Evolutionary conservation across 1,140 invertebrate genomes (phyloP).

Genomic region (Zaprionus taronus): DNA sequence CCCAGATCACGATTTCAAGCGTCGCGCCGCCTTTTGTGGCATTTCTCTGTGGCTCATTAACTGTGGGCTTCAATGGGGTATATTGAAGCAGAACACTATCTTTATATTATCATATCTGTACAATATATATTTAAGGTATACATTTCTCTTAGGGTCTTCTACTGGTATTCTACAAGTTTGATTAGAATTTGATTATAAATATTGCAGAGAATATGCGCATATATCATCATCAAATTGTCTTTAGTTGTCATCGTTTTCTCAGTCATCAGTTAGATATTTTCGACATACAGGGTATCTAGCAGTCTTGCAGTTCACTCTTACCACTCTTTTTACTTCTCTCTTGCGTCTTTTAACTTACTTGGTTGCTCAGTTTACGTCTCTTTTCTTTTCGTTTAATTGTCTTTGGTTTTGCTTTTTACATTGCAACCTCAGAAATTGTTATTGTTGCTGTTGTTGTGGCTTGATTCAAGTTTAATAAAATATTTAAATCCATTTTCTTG

Average conservation of each 20-base stretch:
- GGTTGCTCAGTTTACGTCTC: slow-evolving; percentile 48
- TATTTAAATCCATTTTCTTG: slow-evolving; percentile 47
- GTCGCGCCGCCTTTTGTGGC: slow-evolving; percentile 10
- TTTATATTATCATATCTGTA: neutral
- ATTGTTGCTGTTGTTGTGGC: slow-evolving; percentile 18
- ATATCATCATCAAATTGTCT: too few species aligned
- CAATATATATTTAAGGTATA: neutral
- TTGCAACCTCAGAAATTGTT: slow-evolving; percentile 15
- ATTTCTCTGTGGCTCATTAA: neutral
- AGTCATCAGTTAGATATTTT: too few species aligned
- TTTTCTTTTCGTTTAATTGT: slow-evolving; percentile 70
- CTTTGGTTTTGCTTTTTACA: slow-evolving; percentile 53
- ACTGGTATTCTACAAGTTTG: too few species aligned
- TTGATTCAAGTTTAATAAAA: slow-evolving; percentile 58
- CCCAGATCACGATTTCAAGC: slow-evolving; percentile 61
- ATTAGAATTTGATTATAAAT: too few species aligned
- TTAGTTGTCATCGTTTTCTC: too few species aligned
- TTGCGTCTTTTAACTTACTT: slow-evolving; percentile 21
- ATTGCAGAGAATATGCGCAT: too few species aligned
- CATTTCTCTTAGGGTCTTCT: neutral
- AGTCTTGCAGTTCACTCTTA: neutral
- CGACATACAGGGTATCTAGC: neutral
- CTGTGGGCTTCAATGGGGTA: neutral
- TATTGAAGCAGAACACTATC: neutral
- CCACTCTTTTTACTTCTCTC: neutral